Evolutionary conservation across 2,888 invertebrate genomes (phyloP).

Genomic region (Nesidiocoris tenuis): DNA sequence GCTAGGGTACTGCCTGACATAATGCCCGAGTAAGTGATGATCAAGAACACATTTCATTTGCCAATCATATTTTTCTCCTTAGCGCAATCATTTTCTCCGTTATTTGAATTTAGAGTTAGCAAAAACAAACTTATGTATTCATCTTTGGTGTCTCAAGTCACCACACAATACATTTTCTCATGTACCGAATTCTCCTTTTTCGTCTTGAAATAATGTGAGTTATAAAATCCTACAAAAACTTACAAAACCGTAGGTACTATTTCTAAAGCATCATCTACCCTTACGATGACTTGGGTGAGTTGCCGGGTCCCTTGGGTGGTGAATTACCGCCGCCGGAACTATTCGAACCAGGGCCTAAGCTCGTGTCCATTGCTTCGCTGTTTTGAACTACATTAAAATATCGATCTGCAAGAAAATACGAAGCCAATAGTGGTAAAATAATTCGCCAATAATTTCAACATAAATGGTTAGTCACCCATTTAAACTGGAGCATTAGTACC

Average conservation of each 20-base stretch:
- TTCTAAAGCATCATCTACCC: slow-evolving; percentile 30
- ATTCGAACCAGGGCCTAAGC: slow-evolving; percentile 52
- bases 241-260: slow-evolving; percentile 38
- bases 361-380: slow-evolving; percentile 58
- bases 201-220: slow-evolving; percentile 15
- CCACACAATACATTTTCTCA: background rate
- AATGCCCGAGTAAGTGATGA: background rate
- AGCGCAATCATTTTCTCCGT: background rate
- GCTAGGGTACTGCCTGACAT: background rate
- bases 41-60: background rate
- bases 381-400: slow-evolving; percentile 61
- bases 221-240: slow-evolving; percentile 47
- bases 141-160: background rate
- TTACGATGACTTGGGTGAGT: slow-evolving; percentile 50
- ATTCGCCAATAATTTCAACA: no score
- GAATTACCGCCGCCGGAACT: slow-evolving; percentile 49
- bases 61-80: background rate
- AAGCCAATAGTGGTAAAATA: background rate
- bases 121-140: background rate
- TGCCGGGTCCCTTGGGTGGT: slow-evolving; percentile 48
- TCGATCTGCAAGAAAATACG: slow-evolving; percentile 58
- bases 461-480: no score
- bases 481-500: no score
- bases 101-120: background rate
- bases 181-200: slow-evolving; percentile 15